Conservation (phyloP, 2,113 vertebrate genomes). For the Vanacampus margaritifer region DNA sequence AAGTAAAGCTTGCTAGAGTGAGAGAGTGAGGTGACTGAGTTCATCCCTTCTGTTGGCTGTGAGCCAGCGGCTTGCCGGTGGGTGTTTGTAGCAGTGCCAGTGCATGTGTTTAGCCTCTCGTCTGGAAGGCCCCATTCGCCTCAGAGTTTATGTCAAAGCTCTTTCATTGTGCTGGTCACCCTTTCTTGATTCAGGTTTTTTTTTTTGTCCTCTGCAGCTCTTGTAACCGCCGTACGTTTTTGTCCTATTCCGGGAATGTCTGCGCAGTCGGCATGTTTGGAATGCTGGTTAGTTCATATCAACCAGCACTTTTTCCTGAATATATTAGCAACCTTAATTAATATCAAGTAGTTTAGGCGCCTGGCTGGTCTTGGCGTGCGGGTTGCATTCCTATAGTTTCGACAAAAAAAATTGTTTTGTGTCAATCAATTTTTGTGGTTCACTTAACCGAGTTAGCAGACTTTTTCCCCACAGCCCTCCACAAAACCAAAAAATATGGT, state of each 20-base stretch:
- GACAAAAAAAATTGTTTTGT: no score
- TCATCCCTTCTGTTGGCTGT: slow-evolving; percentile 68
- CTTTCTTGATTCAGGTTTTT: slow-evolving; percentile 57
- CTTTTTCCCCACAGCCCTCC: no score
- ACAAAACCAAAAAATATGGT: no score
- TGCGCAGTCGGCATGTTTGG: slow-evolving; percentile 36
- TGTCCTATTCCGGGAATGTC: slow-evolving; percentile 39
- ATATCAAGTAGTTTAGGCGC: neutral
- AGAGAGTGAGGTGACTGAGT: slow-evolving; percentile 70
- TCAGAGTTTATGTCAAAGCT: slow-evolving; percentile 67
- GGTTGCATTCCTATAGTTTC: no score
- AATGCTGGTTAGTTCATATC: slow-evolving; percentile 43
- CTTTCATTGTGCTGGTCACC: slow-evolving; percentile 60
- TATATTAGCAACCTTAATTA: slow-evolving; percentile 20
- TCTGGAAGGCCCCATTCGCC: slow-evolving; percentile 67
- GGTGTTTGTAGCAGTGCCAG: slow-evolving; percentile 74
- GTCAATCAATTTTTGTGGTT: no score
- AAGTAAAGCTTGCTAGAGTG: slow-evolving; percentile 40
- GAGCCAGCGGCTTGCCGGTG: slow-evolving; percentile 70
- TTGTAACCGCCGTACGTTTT: slow-evolving; percentile 54
- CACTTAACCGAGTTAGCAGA: no score
- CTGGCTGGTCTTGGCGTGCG: no score
- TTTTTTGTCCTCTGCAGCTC: slow-evolving; percentile 44
- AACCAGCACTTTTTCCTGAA: slow-evolving; percentile 20
- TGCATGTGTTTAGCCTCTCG: slow-evolving; percentile 75